Conservation (phyloP, 1,140 invertebrate genomes). For the Apolygus lucorum region DNA sequence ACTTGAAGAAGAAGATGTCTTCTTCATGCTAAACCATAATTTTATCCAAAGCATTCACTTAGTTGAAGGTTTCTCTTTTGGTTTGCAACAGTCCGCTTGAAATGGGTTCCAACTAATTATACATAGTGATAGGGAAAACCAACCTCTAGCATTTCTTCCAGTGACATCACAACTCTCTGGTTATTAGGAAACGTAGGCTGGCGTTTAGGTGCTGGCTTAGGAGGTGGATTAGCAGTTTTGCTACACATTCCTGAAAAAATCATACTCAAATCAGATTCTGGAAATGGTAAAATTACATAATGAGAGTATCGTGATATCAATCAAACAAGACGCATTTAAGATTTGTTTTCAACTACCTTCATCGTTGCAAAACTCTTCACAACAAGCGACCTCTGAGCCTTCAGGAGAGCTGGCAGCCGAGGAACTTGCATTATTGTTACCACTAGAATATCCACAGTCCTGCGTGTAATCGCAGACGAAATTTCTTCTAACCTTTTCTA, state of each 20-base stretch:
- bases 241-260: constrained; percentile 37
- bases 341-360: too few species aligned
- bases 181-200: constrained; percentile 7
- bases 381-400: constrained; percentile 75
- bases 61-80: too few species aligned
- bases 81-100: too few species aligned
- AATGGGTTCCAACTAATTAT: too few species aligned
- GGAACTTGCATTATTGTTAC: constrained; percentile 42
- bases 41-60: too few species aligned
- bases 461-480: constrained; percentile 60
- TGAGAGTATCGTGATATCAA: too few species aligned
- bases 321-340: too few species aligned
- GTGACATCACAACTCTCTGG: constrained; percentile 42
- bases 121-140: too few species aligned
- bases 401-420: constrained; percentile 65
- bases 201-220: not conserved
- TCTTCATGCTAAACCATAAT: too few species aligned
- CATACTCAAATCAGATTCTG: too few species aligned
- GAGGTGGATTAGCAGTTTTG: constrained; percentile 4
- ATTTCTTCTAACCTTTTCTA: constrained; percentile 37
- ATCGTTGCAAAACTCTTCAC: constrained; percentile 70
- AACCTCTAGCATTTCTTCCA: constrained; percentile 63
- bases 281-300: too few species aligned
- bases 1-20: too few species aligned
- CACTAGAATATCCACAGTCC: constrained; percentile 61